Conservation (phyloP, 2,888 invertebrate genomes). For the Stenurella melanura region DNA sequence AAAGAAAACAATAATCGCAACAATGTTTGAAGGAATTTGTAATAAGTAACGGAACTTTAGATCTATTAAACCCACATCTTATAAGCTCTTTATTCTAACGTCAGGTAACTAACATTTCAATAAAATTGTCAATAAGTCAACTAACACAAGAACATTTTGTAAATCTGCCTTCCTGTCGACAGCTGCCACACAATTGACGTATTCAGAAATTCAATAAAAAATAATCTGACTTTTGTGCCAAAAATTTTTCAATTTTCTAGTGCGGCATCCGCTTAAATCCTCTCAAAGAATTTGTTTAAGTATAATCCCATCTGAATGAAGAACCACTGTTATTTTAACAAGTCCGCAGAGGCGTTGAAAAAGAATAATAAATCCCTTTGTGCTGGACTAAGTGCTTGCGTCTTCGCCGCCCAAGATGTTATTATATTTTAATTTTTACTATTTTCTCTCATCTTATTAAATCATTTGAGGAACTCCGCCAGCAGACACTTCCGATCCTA, state of each 20-base stretch:
- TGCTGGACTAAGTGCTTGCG: constrained; percentile 51
- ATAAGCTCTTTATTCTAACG: constrained; percentile 22
- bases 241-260: constrained; percentile 51
- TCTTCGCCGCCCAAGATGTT: constrained; percentile 50
- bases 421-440: constrained; percentile 58
- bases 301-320: constrained; percentile 57
- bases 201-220: constrained; percentile 45
- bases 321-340: constrained; percentile 65
- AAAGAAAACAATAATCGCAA: neutral
- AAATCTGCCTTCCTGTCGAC: constrained; percentile 34
- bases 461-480: constrained; percentile 9
- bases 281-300: constrained; percentile 47
- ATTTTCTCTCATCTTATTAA: constrained; percentile 38
- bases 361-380: constrained; percentile 61
- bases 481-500: constrained; percentile 19
- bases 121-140: constrained; percentile 43
- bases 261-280: constrained; percentile 34
- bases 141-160: constrained; percentile 38
- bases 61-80: neutral
- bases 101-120: constrained; percentile 15
- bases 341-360: constrained; percentile 62
- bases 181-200: constrained; percentile 40
- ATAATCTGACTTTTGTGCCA: constrained; percentile 54
- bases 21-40: neutral
- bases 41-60: neutral